phyloP scores from a whole-genome alignment of 2,888 invertebrate species.

The Tanytarsus gracilentus region DNA sequence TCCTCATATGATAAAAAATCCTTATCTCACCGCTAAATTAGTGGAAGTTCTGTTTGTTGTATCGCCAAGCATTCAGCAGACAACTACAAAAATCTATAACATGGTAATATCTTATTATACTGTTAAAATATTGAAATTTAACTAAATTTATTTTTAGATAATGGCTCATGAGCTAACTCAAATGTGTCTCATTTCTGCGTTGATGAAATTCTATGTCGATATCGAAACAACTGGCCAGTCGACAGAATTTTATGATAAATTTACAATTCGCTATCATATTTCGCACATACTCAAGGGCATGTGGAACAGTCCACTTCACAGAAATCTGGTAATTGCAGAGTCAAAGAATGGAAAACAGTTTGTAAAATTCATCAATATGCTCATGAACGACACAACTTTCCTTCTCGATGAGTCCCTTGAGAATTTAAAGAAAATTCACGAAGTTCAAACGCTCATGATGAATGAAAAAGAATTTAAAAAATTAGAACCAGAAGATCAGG shows the following conservation, averaged over 20 bases:
- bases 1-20: conserved; percentile 86
- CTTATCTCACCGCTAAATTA: conserved; percentile 92
- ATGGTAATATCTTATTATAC: not conserved
- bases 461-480: conserved; percentile 59
- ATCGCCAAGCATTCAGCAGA: conserved; percentile 55
- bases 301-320: conserved; percentile 87
- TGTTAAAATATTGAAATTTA: not conserved
- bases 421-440: conserved; percentile 78
- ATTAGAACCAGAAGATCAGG: conserved; percentile 58
- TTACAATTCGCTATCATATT: conserved; percentile 96
- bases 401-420: conserved; percentile 91
- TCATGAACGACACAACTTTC: conserved; percentile 98
- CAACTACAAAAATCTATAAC: conserved; percentile 37
- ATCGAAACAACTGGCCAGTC: conserved; percentile 96
- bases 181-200: conserved; percentile 70
- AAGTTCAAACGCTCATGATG: conserved; percentile 76
- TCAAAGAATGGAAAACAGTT: conserved; percentile 87
- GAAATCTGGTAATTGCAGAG: conserved; percentile 79
- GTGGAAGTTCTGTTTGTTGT: conserved; percentile 82
- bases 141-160: conserved; percentile 58
- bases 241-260: conserved; percentile 98
- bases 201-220: conserved; percentile 98
- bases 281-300: conserved; percentile 92
- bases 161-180: conserved; percentile 82
- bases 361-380: conserved; percentile 91